These are phyloP conservation scores for Prionailurus viverrinus DNA, from an alignment of 2,113 vertebrate species.

Conservation along the genomic window DNA sequence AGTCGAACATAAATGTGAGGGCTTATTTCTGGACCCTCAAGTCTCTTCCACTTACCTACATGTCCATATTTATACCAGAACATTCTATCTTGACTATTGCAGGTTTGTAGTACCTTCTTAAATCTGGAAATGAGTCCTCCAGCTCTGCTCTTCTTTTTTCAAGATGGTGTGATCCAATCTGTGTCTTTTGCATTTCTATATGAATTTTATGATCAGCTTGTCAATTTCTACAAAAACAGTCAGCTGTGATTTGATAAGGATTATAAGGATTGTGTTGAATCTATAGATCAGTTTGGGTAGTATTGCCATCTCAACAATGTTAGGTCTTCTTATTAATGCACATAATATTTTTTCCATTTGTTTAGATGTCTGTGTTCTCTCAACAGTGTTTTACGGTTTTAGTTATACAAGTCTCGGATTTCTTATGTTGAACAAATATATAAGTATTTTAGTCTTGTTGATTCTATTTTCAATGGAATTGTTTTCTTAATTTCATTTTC, in stretches of 20 bases:
- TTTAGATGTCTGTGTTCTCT: background rate
- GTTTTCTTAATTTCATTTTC: conserved; percentile 28
- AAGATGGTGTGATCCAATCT: background rate
- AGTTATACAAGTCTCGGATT: background rate
- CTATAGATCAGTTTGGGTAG: background rate
- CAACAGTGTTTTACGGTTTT: background rate
- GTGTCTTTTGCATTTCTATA: background rate
- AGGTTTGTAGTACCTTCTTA: background rate
- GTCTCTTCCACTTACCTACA: background rate
- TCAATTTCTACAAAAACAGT: background rate
- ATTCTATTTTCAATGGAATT: background rate
- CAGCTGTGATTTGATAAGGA: background rate
- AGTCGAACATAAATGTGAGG: background rate
- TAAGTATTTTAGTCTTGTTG: background rate
- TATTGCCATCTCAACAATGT: background rate
- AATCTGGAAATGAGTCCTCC: background rate
- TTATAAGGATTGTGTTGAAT: background rate
- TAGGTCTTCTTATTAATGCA: background rate
- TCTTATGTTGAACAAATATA: background rate
- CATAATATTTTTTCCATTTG: background rate
- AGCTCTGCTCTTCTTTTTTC: background rate
- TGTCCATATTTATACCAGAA: background rate
- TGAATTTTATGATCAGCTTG: background rate
- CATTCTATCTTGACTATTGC: background rate
- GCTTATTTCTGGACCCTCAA: background rate